Base-by-base conservation (phyloP, 2,797 vertebrate genomes). In the Sebastes kiyomatsui region DNA sequence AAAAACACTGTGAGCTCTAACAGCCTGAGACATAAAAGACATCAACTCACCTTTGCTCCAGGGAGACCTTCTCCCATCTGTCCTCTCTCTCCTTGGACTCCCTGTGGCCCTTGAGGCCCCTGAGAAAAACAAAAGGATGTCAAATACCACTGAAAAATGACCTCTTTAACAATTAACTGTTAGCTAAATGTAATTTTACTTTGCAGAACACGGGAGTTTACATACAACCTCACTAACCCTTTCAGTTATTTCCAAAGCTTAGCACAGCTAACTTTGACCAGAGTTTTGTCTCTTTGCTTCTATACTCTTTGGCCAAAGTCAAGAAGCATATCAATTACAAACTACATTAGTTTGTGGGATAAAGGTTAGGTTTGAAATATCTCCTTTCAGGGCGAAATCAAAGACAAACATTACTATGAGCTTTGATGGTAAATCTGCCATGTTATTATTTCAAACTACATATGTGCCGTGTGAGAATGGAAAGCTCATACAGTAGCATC, bases 91-190 rank as follows among this genome's bases (percentile, higher is more conserved):
- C 97, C 97, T 88, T 94, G 95, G 83, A 95, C 73, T 65, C 97
- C 97, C 90, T 97, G 97, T 78, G 95, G 95, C 88, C 97, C 97
- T 91, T 96, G 97, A 92, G 96, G 94, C 10, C 97, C 97, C 97
- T 98, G 87, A 87, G 86, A 10, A 66, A 79, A 71, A 84, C 5
- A 80, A 55, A 76, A 77, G 2, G 1, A 67, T 6, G 25, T 22
- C 8, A 35, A 54, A 56, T 9, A 75, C 4, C 38, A 60, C 20
- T 30, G 28, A 56, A 38, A 56, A 75, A 13, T 35, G 0, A 58
- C 42, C 55, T 13, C 18, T 68, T 46, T 13, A 52, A 54, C 16
- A 68, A 13, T 0, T 46, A 46, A 42, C 28, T 18, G 8, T 61
- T 28, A 1, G 7, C 22, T 30, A 7, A 59, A 59, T 30, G 58